phyloP scores from a whole-genome alignment of 1,140 invertebrate species.

The Orchestia grillus region DNA sequence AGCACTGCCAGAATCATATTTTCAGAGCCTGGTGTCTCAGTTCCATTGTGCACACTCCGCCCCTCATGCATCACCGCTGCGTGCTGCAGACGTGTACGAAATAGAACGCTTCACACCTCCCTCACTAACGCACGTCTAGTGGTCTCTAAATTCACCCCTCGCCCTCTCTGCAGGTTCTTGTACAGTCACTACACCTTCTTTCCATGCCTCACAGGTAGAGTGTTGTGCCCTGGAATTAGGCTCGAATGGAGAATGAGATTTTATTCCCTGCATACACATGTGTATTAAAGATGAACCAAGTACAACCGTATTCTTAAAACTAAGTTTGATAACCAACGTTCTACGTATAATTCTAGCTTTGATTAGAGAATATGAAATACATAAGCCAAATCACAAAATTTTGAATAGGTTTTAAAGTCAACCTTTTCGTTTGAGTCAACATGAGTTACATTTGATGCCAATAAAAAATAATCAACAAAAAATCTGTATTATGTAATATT shows the following conservation, averaged over 20 bases:
- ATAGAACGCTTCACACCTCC: not conserved
- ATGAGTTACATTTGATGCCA: no score
- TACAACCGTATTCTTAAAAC: no score
- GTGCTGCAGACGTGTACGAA: not conserved
- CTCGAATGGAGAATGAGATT: not conserved
- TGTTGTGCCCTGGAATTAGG: not conserved
- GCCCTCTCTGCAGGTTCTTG: not conserved
- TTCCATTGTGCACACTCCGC: not conserved
- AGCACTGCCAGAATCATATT: not conserved
- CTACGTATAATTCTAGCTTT: no score
- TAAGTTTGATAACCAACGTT: no score
- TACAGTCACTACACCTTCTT: not conserved
- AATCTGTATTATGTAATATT: no score
- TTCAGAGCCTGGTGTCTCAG: not conserved
- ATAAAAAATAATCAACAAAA: no score
- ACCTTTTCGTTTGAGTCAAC: no score
- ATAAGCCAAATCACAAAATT: no score
- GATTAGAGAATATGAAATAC: no score
- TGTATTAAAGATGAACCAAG: no score
- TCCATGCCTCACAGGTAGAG: not conserved
- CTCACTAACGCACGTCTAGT: not conserved
- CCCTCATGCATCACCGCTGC: not conserved
- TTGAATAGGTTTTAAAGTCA: no score
- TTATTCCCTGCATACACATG: not conserved
- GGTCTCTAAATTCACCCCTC: not conserved